Evolutionary conservation across 2,113 vertebrate species (phyloP), one percentile per base, ranked within the genome.

Genomic region (Neoarius graeffei): DNA sequence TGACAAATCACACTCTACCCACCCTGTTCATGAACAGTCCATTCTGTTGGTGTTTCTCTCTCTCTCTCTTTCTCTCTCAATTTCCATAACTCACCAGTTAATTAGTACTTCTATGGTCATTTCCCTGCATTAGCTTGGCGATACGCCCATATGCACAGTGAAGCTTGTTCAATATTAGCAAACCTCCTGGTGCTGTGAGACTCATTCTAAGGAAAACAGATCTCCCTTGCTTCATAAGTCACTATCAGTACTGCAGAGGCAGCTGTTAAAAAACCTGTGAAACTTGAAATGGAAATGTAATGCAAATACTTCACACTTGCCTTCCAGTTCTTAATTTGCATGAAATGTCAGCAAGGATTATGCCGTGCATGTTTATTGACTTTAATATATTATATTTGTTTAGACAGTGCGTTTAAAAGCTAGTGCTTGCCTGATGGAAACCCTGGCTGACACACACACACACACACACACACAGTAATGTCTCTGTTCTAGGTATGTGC

Each of bases 1-100:
- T 90, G 89, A 86, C 54, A 88, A 76, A 84, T 87, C 79, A 66
- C 74, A 87, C 64, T 85, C 81, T 88, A 50, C 69, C 85, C 84
- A 30, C 59, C 81, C 66, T 83, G 80, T 83, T 73, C 81, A 85
- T 86, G 56, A 84, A 59, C 73, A 23, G 83, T 59, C 30, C 19
- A 66, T 83, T 66, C 71, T 83, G 35, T 52, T 23, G 19, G n/a
- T 25, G 66, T 50, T 10, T 73, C 50, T 69, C 82, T 76, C 66
- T 56, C 25, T 56, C 50, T 56, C 0, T 42, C 23, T 81, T 30
- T 52, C 54, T 57, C 79, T 57, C 19, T 85, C 35, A 48, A 42
- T 27, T 17, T 81, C 74, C 23, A 48, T 83, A 81, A 73, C 81
- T 59, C 23, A 48, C 54, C 13, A 52, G 59, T 56, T 48, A 84